Base-by-base conservation (phyloP, 2,888 invertebrate species). In the Portevinia maculata region DNA sequence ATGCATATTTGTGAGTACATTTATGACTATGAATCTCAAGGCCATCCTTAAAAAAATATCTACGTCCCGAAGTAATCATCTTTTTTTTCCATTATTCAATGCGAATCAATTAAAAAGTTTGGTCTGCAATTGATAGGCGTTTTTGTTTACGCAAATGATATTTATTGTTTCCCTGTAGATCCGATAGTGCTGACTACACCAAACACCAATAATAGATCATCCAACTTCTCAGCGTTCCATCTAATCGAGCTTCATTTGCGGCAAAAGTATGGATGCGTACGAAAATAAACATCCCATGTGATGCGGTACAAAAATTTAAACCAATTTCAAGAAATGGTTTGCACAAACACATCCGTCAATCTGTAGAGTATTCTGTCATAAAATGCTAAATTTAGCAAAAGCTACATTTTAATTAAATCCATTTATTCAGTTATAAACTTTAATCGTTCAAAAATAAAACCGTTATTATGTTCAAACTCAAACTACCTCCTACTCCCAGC, bases 151-250 rank as follows among this genome's bases (percentile, higher is more conserved):
- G 19, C 21, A 7, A 4, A 2, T 11, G n/a, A 37, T n/a, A 13
- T 13, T 39, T 5, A 39, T 39, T 39, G 39, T 39, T 6, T 39
- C 3, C 7, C 39, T 39, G 39, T 13, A 5, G 13, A 19, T 11
- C 3, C 30, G 50, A 17, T 50, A 15, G 13, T 9, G 11, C 21
- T 13, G n/a, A n/a, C n/a, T n/a, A n/a, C n/a, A n/a, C n/a, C n/a
- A n/a, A n/a, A n/a, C n/a, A n/a, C 24, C 50, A 50, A 15, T 50
- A 50, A 50, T 50, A 50, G 50, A 50, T 50, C 50, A 19, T 50
- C 30, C 15, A 50, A 15, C 15, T 0, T 2, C 5, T 13, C 3
- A 19, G 21, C 44, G 24, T 2, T 24, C 5, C 5, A 3, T 24
- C 5, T 21, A 44, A 19, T 44, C 9, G 11, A 21, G 7, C 9